Conservation (phyloP, 35 echinoderm and acorn worm genomes). For the Acanthaster planci region DNA sequence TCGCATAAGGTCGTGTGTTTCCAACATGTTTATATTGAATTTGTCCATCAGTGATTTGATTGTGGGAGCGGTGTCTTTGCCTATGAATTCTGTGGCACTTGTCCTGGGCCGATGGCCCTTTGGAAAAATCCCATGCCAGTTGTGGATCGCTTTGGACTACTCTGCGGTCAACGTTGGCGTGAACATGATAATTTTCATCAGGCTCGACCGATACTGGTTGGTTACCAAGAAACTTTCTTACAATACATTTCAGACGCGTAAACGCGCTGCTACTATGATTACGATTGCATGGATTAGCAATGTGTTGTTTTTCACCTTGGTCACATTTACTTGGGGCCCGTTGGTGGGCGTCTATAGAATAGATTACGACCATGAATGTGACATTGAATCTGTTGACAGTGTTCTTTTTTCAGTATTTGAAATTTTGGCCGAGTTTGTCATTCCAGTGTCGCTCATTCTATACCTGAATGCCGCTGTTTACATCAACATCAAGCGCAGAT, state of each 20-base stretch:
- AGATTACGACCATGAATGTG: constrained; percentile 39
- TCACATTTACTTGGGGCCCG: constrained; percentile 34
- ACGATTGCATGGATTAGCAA: background rate
- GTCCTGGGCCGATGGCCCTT: constrained; percentile 51
- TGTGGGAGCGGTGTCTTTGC: constrained; percentile 51
- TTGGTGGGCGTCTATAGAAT: background rate
- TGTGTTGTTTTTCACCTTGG: constrained; percentile 1
- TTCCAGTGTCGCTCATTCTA: constrained; percentile 46
- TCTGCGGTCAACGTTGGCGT: constrained; percentile 40
- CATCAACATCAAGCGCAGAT: constrained; percentile 46
- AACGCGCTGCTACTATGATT: constrained; percentile 28
- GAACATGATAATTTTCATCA: constrained; percentile 66
- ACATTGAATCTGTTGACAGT: constrained; percentile 37
- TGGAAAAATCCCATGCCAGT: constrained; percentile 60
- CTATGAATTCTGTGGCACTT: constrained; percentile 42
- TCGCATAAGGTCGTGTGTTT: constrained; percentile 24
- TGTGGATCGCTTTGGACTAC: constrained; percentile 73
- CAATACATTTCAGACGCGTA: constrained; percentile 53
- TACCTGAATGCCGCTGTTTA: constrained; percentile 58
- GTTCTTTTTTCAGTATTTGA: constrained; percentile 13
- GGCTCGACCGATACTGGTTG: constrained; percentile 84
- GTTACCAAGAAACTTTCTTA: constrained; percentile 66
- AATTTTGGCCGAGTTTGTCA: constrained; percentile 45
- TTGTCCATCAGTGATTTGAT: constrained; percentile 69
- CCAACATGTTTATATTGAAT: constrained; percentile 61